Percentiles rank a stretch among this genome's conserved stretches.
Conservation (phyloP, 2,113 vertebrate genomes). For the Sinocyclocheilus rhinocerous region DNA sequence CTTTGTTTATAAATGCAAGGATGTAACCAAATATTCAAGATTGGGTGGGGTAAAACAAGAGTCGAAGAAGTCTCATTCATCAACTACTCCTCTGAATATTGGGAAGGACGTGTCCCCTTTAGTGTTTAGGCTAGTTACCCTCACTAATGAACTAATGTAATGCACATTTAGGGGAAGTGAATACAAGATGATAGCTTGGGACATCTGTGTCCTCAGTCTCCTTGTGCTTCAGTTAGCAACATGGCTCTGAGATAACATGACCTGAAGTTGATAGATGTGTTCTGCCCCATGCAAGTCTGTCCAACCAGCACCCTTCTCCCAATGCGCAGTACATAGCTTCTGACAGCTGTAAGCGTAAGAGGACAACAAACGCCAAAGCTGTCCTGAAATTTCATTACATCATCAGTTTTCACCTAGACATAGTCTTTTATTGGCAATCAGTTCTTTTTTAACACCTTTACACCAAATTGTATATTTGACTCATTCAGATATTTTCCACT, state of each 20-base stretch:
- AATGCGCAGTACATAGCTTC: neutral
- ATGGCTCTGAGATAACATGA: conserved; percentile 1
- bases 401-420: neutral
- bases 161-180: neutral
- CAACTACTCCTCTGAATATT: neutral
- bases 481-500: neutral
- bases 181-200: neutral
- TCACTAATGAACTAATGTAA: neutral
- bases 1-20: neutral
- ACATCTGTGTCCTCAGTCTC: neutral
- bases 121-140: neutral
- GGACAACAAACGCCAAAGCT: conserved; percentile 8
- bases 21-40: neutral
- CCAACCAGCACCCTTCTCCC: neutral
- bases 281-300: neutral
- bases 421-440: neutral
- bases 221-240: neutral
- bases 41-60: neutral
- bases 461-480: neutral
- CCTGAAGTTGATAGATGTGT: conserved; percentile 3
- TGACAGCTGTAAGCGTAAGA: conserved; percentile 5
- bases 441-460: neutral
- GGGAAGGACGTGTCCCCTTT: neutral
- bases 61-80: neutral
- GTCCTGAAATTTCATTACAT: neutral